phyloP scores from a whole-genome alignment of 2,797 vertebrate genomes.

The Toxotes lorentzi region DNA sequence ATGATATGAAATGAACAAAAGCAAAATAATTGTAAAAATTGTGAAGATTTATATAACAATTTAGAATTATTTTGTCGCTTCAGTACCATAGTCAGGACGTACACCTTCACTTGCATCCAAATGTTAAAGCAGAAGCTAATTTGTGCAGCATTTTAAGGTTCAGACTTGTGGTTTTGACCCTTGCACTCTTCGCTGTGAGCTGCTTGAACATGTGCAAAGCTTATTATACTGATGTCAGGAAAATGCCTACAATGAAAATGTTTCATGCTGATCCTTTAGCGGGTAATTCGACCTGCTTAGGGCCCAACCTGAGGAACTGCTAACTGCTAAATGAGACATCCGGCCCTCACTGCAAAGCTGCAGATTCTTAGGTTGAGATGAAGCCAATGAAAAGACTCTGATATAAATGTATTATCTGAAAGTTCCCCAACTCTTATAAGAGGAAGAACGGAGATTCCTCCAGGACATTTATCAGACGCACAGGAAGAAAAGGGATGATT shows the following conservation, averaged over 20 bases:
- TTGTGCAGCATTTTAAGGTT: not conserved
- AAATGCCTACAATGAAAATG: not conserved
- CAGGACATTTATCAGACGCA: slow-evolving; percentile 21
- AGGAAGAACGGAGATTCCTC: slow-evolving; percentile 10
- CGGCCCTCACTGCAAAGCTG: slow-evolving; percentile 8
- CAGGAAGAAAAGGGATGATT: slow-evolving; percentile 60
- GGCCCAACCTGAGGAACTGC: not conserved
- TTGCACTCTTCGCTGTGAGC: slow-evolving; percentile 7
- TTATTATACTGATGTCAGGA: not conserved
- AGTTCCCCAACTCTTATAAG: not conserved
- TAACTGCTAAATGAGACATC: slow-evolving; percentile 37
- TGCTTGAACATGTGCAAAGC: not conserved
- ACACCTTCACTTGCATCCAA: not conserved
- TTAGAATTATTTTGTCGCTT: not conserved
- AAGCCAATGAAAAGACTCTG: not conserved
- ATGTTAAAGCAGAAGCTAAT: not conserved
- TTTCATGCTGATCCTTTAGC: not conserved
- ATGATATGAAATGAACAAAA: not conserved
- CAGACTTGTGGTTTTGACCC: not conserved
- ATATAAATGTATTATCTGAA: not conserved
- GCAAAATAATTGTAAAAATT: not conserved
- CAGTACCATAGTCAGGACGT: no score
- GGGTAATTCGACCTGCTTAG: not conserved
- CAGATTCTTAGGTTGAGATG: not conserved
- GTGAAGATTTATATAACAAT: not conserved